Conservation (phyloP, 2,888 invertebrate species). For the Drosophila prostipennis region DNA sequence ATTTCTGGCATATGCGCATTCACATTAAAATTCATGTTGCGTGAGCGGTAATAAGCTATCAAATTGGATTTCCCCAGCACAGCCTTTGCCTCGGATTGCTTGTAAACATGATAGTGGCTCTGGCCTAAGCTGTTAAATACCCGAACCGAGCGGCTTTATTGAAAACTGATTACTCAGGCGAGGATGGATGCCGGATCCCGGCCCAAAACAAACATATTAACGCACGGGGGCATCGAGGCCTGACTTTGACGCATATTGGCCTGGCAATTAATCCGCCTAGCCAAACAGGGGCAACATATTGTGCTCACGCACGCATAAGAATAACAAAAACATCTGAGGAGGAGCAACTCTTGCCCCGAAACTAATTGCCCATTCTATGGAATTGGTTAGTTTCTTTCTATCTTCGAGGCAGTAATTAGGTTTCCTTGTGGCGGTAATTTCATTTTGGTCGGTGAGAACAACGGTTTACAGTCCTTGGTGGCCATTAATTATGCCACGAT, state of each 20-base stretch:
- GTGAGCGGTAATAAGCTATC: constrained; percentile 61
- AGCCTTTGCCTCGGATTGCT: constrained; percentile 7
- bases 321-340: constrained; percentile 33
- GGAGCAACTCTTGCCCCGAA: constrained; percentile 19
- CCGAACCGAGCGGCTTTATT: constrained; percentile 48
- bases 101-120: constrained; percentile 22
- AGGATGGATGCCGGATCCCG: background rate
- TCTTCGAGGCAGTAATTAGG: constrained; percentile 16
- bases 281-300: constrained; percentile 63
- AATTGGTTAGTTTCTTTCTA: background rate
- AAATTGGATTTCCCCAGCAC: constrained; percentile 53
- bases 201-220: constrained; percentile 33
- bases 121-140: constrained; percentile 53
- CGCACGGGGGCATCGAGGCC: constrained; percentile 34
- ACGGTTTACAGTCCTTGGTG: constrained; percentile 48
- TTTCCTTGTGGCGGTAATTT: constrained; percentile 23
- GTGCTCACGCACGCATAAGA: constrained; percentile 56
- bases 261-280: constrained; percentile 68
- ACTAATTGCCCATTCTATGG: constrained; percentile 36
- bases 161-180: constrained; percentile 62
- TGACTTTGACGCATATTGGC: constrained; percentile 66
- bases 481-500: constrained; percentile 61
- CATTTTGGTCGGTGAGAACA: constrained; percentile 39
- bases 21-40: constrained; percentile 70
- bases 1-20: constrained; percentile 45